These are phyloP conservation scores for Nephrocerus scutellatus DNA, from an alignment of 2,888 invertebrate genomes.

Conservation along the genomic window DNA sequence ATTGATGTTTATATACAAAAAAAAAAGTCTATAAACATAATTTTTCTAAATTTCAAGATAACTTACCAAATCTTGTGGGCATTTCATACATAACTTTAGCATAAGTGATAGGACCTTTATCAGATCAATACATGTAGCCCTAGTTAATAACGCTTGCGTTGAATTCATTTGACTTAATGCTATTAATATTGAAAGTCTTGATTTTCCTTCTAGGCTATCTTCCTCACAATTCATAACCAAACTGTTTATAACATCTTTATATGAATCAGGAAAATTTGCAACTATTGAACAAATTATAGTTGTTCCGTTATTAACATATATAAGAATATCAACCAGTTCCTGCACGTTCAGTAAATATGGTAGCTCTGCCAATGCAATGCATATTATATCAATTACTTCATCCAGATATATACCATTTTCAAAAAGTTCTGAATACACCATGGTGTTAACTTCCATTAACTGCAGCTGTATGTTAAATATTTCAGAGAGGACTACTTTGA, in stretches of 20 bases:
- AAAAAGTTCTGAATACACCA: conserved; percentile 71
- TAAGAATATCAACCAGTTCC: conserved; percentile 76
- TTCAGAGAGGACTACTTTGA: conserved; percentile 84
- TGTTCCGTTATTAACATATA: conserved; percentile 85
- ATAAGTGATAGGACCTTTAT: conserved; percentile 86
- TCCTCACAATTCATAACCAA: conserved; percentile 86
- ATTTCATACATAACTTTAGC: conserved; percentile 71
- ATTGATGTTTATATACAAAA: too few species aligned
- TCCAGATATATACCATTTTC: conserved; percentile 93
- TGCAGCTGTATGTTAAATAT: conserved; percentile 82
- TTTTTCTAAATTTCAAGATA: too few species aligned
- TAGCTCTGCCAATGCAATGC: conserved; percentile 84
- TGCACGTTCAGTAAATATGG: conserved; percentile 78
- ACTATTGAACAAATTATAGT: conserved; percentile 85
- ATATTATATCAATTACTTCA: conserved; percentile 90
- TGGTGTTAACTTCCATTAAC: conserved; percentile 56
- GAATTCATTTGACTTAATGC: conserved; percentile 86
- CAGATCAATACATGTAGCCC: conserved; percentile 82
- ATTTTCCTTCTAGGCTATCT: conserved; percentile 72
- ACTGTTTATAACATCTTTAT: conserved; percentile 81
- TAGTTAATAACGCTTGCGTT: conserved; percentile 71
- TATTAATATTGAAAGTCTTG: conserved; percentile 66
- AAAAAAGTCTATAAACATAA: too few species aligned
- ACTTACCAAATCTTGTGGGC: conserved; percentile 55
- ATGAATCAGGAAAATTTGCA: conserved; percentile 89